Conservation (phyloP, 2,113 vertebrate species). For the Eidolon helvum region DNA sequence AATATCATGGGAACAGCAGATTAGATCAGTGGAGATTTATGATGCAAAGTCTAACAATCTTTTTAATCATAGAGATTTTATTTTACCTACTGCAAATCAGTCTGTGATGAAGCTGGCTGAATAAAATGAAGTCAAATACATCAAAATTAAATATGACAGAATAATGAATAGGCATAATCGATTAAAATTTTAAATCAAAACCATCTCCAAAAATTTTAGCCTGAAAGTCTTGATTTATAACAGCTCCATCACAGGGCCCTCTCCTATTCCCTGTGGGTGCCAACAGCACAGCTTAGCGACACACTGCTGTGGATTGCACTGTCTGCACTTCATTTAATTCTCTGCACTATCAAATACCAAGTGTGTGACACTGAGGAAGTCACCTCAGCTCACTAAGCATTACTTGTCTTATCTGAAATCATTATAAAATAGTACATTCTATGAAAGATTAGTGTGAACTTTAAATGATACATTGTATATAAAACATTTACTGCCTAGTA, state of each 20-base stretch:
- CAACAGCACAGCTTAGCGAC: rapidly evolving
- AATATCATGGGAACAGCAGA: not conserved
- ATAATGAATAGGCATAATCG: not conserved
- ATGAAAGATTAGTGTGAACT: not conserved
- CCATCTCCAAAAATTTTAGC: not conserved
- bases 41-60: not conserved
- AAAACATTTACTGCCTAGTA: not conserved
- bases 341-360: not conserved
- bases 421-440: not conserved
- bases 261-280: rapidly evolving
- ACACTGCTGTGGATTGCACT: rapidly evolving
- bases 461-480: not conserved
- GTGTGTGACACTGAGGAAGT: not conserved
- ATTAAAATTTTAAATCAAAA: not conserved
- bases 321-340: too few species aligned
- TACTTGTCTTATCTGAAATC: not conserved
- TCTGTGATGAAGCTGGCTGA: not conserved
- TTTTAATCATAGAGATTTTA: not conserved
- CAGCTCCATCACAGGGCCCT: not conserved
- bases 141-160: not conserved
- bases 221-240: not conserved
- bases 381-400: not conserved
- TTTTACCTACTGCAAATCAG: not conserved
- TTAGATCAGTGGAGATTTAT: not conserved
- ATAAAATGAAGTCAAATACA: not conserved